A percentile compares a stretch with the other conserved stretches of the same genome.
These are phyloP conservation scores for Syrrhaptes paradoxus DNA, from an alignment of 2,113 vertebrate genomes.

Conservation along the genomic window DNA sequence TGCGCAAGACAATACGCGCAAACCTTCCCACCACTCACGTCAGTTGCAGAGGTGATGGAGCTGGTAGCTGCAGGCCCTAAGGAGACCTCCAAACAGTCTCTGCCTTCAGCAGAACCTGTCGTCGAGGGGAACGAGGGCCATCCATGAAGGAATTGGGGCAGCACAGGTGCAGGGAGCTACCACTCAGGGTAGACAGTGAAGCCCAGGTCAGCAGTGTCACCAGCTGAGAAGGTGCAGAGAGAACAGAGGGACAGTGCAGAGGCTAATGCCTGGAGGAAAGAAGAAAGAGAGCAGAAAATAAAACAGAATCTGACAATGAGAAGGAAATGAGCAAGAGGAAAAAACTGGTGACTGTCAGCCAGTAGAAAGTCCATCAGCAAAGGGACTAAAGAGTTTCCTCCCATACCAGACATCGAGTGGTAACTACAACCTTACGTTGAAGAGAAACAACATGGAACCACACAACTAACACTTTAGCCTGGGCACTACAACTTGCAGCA, in stretches of 20 bases:
- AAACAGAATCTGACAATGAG: not conserved
- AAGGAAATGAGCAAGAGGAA: not conserved
- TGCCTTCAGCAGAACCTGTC: not conserved
- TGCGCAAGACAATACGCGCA: not conserved
- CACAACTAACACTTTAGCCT: not conserved
- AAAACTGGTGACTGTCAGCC: not conserved
- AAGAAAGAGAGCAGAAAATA: not conserved
- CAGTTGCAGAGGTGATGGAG: not conserved
- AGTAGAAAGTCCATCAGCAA: not conserved
- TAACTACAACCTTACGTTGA: not conserved
- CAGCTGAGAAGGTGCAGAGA: not conserved
- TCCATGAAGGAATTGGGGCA: not conserved
- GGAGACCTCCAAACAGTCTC: not conserved
- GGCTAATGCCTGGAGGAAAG: not conserved
- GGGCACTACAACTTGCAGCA: not conserved
- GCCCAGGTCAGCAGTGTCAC: not conserved
- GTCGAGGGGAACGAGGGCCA: fast-evolving
- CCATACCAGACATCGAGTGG: fast-evolving
- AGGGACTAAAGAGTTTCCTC: not conserved
- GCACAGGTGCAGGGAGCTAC: not conserved
- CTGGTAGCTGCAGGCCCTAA: not conserved
- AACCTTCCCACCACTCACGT: not conserved
- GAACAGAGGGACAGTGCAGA: not conserved
- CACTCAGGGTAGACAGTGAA: not conserved
- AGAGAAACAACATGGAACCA: not conserved